Evolutionary conservation across 2,113 vertebrate species (phyloP), one percentile per base, ranked within the genome.

Genomic region (Bubo blakistoni): DNA sequence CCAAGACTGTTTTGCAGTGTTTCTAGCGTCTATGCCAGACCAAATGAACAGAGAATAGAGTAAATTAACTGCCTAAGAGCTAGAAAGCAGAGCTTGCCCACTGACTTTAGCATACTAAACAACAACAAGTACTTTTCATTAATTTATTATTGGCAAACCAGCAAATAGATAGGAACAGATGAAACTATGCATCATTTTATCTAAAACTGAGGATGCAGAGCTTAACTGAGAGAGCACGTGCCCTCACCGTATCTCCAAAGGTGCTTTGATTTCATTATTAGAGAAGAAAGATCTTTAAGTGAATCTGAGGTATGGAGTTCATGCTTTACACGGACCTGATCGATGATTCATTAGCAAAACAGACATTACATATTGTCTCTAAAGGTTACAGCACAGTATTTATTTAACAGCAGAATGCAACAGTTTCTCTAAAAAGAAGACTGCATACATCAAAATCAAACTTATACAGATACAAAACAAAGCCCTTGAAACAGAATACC

Each of bases 401-500:
- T 92, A 81, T 94, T 95, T 85, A 69, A 88, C 62, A 95, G 96
- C 55, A 6, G 84, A 54, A 73, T 17, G 79, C 73, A 88, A 79
- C 16, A 14, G 77, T 57, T 72, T 36, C 89, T 80, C 89, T 32
- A 8, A 67, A 83, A 63, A 92, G 70, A 63, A 40, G 84, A 29
- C 20, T 11, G 65, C 17, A 16, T 32, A 85, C 83, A 70, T 62
- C 61, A 42, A 36, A 80, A 92, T 36, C 81, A 44, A 76, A 86
- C 58, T 30, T n/a, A 22, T 4, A 62, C 12, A 29, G 80, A 54
- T 88, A 92, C 40, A 79, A 77, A 59, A 34, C 67, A 17, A 88
- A 97, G 94, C 93, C 97, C 96, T 94, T 73, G 44, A 34, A 81
- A 83, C 69, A 30, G 89, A 76, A 79, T 36, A 86, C 88, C 93